Conservation (phyloP, 1,140 invertebrate genomes). For the Musca domestica region DNA sequence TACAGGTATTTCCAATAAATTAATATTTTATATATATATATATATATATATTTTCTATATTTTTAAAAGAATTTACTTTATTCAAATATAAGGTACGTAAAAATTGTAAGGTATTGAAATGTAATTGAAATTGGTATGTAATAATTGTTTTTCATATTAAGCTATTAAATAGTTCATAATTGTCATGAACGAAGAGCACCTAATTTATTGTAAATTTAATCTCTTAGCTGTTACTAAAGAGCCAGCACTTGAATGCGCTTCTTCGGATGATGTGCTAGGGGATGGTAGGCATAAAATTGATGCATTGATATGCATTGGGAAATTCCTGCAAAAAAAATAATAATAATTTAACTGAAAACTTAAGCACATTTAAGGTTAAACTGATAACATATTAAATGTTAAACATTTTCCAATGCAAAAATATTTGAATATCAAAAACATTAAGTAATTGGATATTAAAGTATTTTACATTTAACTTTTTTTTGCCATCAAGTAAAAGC, state of each 20-base stretch:
- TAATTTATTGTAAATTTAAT: conserved; percentile 5
- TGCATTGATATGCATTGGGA: background rate
- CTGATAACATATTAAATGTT: background rate
- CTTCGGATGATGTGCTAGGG: background rate
- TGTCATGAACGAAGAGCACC: background rate
- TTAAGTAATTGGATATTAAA: background rate
- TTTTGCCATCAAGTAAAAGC: conserved; percentile 1
- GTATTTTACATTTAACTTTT: background rate
- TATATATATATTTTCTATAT: no score
- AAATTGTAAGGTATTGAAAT: no score
- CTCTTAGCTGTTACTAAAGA: conserved; percentile 1
- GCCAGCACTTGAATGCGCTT: conserved; percentile 1
- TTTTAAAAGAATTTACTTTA: no score
- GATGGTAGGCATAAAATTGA: background rate
- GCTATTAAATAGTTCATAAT: background rate
- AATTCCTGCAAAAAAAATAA: background rate
- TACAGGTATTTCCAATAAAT: no score
- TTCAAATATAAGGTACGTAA: no score
- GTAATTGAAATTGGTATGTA: no score
- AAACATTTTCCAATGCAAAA: background rate
- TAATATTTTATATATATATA: no score
- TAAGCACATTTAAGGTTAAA: background rate
- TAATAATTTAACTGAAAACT: background rate
- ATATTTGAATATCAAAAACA: background rate
- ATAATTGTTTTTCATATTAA: background rate